These are phyloP conservation scores for Uropetala carovei DNA, from an alignment of 2,888 invertebrate species.

Conservation along the genomic window DNA sequence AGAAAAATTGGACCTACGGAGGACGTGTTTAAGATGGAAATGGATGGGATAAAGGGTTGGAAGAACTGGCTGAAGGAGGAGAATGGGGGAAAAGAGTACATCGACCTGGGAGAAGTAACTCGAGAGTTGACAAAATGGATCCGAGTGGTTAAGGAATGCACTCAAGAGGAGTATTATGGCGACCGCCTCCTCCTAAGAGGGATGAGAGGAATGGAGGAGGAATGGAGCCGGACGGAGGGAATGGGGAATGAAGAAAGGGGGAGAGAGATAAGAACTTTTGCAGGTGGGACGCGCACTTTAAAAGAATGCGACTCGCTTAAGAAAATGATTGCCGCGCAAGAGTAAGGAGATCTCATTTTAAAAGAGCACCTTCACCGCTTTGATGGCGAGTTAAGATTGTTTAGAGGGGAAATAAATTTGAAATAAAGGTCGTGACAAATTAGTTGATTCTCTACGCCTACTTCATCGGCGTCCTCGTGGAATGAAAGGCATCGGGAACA, in stretches of 20 bases:
- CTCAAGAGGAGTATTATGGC: slow-evolving; percentile 39
- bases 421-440: slow-evolving; percentile 45
- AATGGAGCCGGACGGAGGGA: not conserved
- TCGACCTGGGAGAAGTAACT: slow-evolving; percentile 51
- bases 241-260: not conserved
- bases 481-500: not conserved
- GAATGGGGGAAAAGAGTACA: not conserved
- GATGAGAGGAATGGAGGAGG: not conserved
- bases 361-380: slow-evolving; percentile 35
- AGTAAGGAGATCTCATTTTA: slow-evolving; percentile 50
- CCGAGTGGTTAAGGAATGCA: slow-evolving; percentile 39
- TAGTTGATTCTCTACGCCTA: slow-evolving; percentile 20
- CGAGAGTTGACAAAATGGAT: slow-evolving; percentile 62
- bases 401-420: not conserved
- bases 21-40: not conserved
- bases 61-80: not conserved
- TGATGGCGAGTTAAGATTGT: slow-evolving; percentile 52
- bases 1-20: not conserved
- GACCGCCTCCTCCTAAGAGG: not conserved
- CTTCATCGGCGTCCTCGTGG: not conserved
- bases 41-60: not conserved
- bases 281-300: slow-evolving; percentile 40
- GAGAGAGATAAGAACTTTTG: slow-evolving; percentile 55
- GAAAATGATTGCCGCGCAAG: slow-evolving; percentile 49
- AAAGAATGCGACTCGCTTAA: not conserved